Evolutionary conservation across 2,888 invertebrate genomes (phyloP).

Genomic region (Venustoraphidia nigricollis): DNA sequence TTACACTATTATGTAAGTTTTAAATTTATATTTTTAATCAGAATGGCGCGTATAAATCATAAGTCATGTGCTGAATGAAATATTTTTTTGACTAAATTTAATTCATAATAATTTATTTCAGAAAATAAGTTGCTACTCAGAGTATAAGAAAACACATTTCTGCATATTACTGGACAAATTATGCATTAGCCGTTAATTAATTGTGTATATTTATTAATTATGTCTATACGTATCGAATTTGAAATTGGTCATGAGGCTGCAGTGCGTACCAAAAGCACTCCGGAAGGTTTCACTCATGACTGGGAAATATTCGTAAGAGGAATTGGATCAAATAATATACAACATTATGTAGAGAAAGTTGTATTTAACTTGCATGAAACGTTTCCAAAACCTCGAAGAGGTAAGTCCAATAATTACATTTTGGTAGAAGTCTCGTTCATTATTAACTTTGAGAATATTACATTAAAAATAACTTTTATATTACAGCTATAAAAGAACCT

Average conservation of each 20-base stretch:
- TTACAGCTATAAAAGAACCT: slow-evolving; percentile 77
- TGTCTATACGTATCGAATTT: slow-evolving; percentile 65
- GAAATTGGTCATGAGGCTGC: slow-evolving; percentile 88
- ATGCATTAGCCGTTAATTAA: no score
- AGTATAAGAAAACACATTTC: no score
- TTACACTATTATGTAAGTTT: no score
- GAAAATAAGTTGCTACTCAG: no score
- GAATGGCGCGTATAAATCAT: no score
- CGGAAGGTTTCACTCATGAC: slow-evolving; percentile 90
- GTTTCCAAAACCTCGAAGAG: slow-evolving; percentile 81
- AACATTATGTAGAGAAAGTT: slow-evolving; percentile 83
- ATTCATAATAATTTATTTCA: no score
- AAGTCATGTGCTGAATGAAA: no score
- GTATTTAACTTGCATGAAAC: slow-evolving; percentile 84
- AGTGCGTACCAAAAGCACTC: slow-evolving; percentile 62
- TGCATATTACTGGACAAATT: no score
- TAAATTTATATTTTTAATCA: no score
- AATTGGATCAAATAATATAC: slow-evolving; percentile 71
- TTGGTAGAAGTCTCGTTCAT: background rate
- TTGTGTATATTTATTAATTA: slow-evolving; percentile 19
- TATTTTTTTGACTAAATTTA: no score
- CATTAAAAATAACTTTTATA: slow-evolving; percentile 1
- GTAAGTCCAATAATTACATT: slow-evolving; percentile 32
- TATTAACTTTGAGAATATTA: slow-evolving; percentile 5
- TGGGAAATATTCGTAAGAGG: slow-evolving; percentile 93